These are phyloP conservation scores for Notodonta dromedarius DNA, from an alignment of 2,888 invertebrate genomes.

Conservation along the genomic window DNA sequence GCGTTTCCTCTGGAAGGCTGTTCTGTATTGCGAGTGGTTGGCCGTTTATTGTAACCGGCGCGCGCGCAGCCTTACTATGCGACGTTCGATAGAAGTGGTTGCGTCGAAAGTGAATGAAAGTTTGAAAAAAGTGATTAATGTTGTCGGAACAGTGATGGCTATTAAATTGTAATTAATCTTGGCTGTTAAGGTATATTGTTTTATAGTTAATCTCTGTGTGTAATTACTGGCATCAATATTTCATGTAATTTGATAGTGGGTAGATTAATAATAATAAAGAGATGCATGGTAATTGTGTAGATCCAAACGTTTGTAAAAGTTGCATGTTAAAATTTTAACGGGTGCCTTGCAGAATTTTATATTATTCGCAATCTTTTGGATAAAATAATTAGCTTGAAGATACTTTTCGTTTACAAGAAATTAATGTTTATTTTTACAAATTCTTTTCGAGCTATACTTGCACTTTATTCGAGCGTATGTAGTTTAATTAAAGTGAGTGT, in stretches of 20 bases:
- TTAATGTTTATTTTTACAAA: too few relatives aligned
- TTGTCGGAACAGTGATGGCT: slow-evolving; percentile 11
- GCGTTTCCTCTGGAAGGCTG: slow-evolving; percentile 72
- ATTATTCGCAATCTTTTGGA: too few relatives aligned
- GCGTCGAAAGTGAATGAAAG: slow-evolving; percentile 44
- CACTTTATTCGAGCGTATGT: slow-evolving; percentile 26
- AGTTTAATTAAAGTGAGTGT: slow-evolving; percentile 33
- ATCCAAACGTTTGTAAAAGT: background rate
- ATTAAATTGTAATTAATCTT: slow-evolving; percentile 7
- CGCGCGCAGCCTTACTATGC: slow-evolving; percentile 50
- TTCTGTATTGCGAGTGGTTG: slow-evolving; percentile 65
- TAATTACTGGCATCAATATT: slow-evolving; percentile 3
- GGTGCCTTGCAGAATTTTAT: too few relatives aligned
- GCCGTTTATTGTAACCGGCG: slow-evolving; percentile 54
- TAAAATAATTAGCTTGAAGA: too few relatives aligned
- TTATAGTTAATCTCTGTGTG: slow-evolving; percentile 5
- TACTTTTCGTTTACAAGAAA: too few relatives aligned
- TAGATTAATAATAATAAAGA: background rate
- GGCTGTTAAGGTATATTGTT: slow-evolving; percentile 1
- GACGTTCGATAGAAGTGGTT: slow-evolving; percentile 45
- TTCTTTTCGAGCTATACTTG: background rate
- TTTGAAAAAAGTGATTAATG: slow-evolving; percentile 29
- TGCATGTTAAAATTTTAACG: slow-evolving; percentile 10
- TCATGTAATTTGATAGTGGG: slow-evolving; percentile 2
- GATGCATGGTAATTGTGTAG: background rate